Base-by-base conservation (phyloP, 2,797 vertebrate genomes). In the Spinus pinus region DNA sequence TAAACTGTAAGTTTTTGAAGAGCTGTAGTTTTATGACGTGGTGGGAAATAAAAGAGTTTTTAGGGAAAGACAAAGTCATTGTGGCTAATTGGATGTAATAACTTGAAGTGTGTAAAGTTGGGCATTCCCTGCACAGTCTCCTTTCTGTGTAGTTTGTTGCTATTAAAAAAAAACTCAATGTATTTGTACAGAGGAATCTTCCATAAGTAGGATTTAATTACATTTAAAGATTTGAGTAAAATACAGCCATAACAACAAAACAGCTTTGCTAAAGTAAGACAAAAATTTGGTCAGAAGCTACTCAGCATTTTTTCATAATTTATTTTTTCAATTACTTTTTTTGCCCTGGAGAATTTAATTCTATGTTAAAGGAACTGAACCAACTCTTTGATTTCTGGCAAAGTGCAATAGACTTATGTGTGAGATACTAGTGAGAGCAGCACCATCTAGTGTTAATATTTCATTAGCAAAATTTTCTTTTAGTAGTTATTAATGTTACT, bases 381-480 rank as follows among this genome's bases (percentile, higher is more conserved):
- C 14, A 53, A 5, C 21, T 57, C 18, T 75, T 44, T 39, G 5
- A 33, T 54, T 56, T 41, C 13, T 84, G 42, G 27, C 33, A 9
- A 21, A 70, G 41, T 66, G 28, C 27, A 33, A 1, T n/a, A 47
- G 42, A 72, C 12, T n/a, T 50, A 31, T 7, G 10, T 54, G 54
- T 27, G 70, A 69, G 30, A 92, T 96, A 96, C 62, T 82, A 95
- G 9, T 92, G 96, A 84, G 42, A 65, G 75, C 80, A 96, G 96
- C 96, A 96, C 98, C 98, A 98, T 92, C 98, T 98, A 98, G 98
- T 96, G 98, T 96, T 92, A 31, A 83, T 93, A 95, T 84, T 92
- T 82, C 56, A 82, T 78, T 80, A 70, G 44, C 22, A 81, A 64
- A 56, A 37, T 54, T 51, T 50, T 8, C 14, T 86, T 89, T 69